Base-by-base conservation (phyloP, 1,140 invertebrate species). In the Lasaia peninsularis region DNA sequence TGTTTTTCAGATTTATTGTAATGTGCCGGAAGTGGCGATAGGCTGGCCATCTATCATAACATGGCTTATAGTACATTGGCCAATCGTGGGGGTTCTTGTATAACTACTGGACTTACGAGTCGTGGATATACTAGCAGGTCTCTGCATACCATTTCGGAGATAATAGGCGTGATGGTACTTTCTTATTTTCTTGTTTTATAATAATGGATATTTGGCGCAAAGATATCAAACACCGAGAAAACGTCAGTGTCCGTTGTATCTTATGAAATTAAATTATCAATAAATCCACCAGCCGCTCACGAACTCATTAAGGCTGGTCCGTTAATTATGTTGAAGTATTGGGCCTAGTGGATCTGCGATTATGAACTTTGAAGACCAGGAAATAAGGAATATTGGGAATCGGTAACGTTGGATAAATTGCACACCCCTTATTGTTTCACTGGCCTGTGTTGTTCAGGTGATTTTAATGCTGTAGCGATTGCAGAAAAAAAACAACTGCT, bases 381-480 rank as follows among this genome's bases (percentile, higher is more conserved):
- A 56, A 58, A 58, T 48, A 40, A 32, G 31, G 58, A 63, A 69
- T 54, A 65, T 71, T 66, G 69, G 62, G 60, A 65, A 60, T 14
- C 7, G 28, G 49, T 51, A 34, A 3, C 33, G 21, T 54, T 58
- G 64, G 60, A 73, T 79, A 73, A 75, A 76, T 76, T 71, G 66
- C 65, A 58, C 67, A 73, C 63, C 60, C 70, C 69, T 77, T 79
- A 79, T 79, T 79, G 76, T 79, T 79, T 73, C 58, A 65, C 61
- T 55, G 61, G 58, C 59, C 60, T 60, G 56, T 52, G 61, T 59
- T 51, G 60, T 68, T 68, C 73, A 73, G 73, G 73, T 73, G 65
- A 70, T 70, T 74, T 69, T 63, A 62, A 73, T 65, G 62, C 48
- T 49, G 71, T 73, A 73, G 44, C 11, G 69, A 44, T 44, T 34